Evolutionary conservation across 2,797 vertebrate genomes (phyloP).

Genomic region (Enteromius anoplus): DNA sequence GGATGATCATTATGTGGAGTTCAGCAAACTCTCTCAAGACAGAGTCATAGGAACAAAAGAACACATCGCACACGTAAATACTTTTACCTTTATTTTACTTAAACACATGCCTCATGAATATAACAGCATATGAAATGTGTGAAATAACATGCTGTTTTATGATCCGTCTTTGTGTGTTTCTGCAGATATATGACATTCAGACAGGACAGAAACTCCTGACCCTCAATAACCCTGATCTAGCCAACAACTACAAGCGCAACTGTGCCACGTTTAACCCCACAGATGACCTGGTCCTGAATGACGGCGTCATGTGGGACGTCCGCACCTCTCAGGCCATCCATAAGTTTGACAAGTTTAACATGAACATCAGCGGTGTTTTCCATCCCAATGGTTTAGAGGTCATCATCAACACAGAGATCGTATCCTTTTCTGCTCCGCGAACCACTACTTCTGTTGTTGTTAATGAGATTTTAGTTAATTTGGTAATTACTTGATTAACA

Average conservation of each 20-base stretch:
- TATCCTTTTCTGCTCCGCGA: constrained; percentile 81
- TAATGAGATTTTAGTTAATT: not conserved
- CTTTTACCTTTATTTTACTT: not conserved
- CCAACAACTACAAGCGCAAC: constrained; percentile 99
- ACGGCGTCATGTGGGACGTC: constrained; percentile 97
- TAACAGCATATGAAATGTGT: not conserved
- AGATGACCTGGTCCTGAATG: constrained; percentile 97
- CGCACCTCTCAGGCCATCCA: constrained; percentile 97
- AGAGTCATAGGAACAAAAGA: constrained; percentile 98
- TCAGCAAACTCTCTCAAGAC: constrained; percentile 98
- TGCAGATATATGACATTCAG: constrained; percentile 98
- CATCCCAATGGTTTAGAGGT: constrained; percentile 96
- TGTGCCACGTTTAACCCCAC: constrained; percentile 99
- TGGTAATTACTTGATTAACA: not conserved
- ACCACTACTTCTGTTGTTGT: not conserved
- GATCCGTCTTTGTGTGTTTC: constrained; percentile 40
- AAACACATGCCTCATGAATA: not conserved
- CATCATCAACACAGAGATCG: constrained; percentile 98
- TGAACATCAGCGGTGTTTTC: constrained; percentile 99
- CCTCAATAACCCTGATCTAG: constrained; percentile 97
- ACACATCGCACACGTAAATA: constrained; percentile 91
- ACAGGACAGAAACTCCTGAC: constrained; percentile 96
- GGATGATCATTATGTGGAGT: constrained; percentile 98
- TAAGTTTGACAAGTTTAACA: constrained; percentile 99
- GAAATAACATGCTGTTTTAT: not conserved